Evolutionary conservation across 2,888 invertebrate species (phyloP).

Genomic region (Sussaba pulchella): DNA sequence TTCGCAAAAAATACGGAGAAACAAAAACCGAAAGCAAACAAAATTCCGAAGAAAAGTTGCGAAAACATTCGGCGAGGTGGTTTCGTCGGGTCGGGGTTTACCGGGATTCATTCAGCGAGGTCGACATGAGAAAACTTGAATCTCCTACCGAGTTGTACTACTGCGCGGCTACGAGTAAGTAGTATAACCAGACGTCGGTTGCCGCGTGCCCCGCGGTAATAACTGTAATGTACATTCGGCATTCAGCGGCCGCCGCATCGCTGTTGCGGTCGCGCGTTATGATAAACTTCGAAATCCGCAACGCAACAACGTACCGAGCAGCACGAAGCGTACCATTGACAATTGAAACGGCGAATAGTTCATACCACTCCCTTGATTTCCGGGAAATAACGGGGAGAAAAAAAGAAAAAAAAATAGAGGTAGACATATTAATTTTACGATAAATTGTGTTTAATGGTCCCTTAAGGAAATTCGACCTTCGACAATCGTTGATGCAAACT

Average conservation of each 20-base stretch:
- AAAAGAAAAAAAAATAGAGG: background rate
- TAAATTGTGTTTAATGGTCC: slow-evolving; percentile 1
- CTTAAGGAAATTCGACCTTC: too few relatives aligned
- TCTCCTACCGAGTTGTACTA: slow-evolving; percentile 46
- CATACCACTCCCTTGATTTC: too few relatives aligned
- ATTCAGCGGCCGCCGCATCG: background rate
- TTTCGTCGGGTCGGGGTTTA: slow-evolving; percentile 44
- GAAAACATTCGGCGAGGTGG: slow-evolving; percentile 62
- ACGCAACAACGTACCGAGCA: background rate
- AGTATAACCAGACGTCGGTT: slow-evolving; percentile 24
- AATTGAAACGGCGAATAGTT: too few relatives aligned
- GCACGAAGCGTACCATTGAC: background rate
- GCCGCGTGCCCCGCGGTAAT: slow-evolving; percentile 29
- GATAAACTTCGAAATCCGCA: slow-evolving; percentile 17
- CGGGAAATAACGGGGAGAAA: too few relatives aligned
- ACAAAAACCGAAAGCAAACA: slow-evolving; percentile 30
- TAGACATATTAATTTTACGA: background rate
- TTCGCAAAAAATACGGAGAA: slow-evolving; percentile 46
- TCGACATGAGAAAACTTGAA: slow-evolving; percentile 45
- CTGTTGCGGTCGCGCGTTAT: background rate
- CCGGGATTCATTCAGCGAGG: slow-evolving; percentile 30
- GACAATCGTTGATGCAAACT: background rate
- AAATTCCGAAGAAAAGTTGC: slow-evolving; percentile 60
- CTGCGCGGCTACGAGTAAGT: slow-evolving; percentile 45
- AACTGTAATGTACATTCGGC: slow-evolving; percentile 51